phyloP scores from a whole-genome alignment of 2,888 invertebrate species.

The Rambutsinella grinnellia region DNA sequence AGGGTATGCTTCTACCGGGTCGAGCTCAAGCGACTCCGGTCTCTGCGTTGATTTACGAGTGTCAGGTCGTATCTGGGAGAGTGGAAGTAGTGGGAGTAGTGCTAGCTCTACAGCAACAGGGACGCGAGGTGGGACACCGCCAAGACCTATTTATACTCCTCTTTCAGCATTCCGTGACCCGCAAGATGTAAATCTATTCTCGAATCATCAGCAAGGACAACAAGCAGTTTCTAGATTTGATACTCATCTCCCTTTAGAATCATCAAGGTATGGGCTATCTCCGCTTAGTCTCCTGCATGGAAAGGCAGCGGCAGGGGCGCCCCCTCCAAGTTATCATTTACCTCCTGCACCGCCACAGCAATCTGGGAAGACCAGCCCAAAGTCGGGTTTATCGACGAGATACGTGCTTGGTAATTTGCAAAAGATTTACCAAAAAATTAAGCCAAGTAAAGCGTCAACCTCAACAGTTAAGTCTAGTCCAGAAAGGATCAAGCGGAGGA shows the following conservation, averaged over 20 bases:
- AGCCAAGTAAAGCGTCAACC: constrained; percentile 48
- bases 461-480: constrained; percentile 44
- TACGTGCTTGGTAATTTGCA: constrained; percentile 65
- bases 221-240: constrained; percentile 10
- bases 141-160: constrained; percentile 66
- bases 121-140: constrained; percentile 52
- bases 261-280: no score
- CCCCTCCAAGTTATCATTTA: constrained; percentile 42
- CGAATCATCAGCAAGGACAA: no score
- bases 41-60: constrained; percentile 67
- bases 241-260: no score
- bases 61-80: constrained; percentile 66
- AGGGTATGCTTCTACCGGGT: no score
- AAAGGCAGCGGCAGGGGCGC: constrained; percentile 47
- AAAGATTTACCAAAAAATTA: constrained; percentile 65
- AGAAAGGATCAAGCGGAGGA: constrained; percentile 46
- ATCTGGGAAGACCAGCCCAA: constrained; percentile 42
- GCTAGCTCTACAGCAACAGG: constrained; percentile 29
- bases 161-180: constrained; percentile 67
- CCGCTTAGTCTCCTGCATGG: constrained; percentile 40
- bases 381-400: constrained; percentile 60
- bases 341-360: constrained; percentile 44
- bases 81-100: constrained; percentile 32
- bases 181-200: constrained; percentile 65
- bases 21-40: constrained; percentile 59